Percentiles rank a stretch among this genome's conserved stretches.
Evolutionary conservation across 2,888 invertebrate genomes (phyloP).

Genomic region (Cosmia pyralina): DNA sequence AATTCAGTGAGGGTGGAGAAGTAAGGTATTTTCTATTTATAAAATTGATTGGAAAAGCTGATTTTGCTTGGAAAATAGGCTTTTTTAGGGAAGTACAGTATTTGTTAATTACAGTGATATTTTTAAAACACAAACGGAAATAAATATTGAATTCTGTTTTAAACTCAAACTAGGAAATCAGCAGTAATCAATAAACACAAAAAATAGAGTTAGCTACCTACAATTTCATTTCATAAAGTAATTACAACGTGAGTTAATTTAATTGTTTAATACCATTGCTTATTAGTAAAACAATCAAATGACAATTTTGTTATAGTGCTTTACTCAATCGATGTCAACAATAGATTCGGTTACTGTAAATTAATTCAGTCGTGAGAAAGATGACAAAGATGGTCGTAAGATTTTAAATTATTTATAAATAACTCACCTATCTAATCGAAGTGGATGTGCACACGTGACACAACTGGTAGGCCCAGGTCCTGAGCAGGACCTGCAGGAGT

Average conservation of each 20-base stretch:
- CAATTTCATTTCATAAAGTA: conserved; percentile 18
- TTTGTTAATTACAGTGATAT: neutral
- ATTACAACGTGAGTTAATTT: conserved; percentile 15
- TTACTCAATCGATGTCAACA: conserved; percentile 7
- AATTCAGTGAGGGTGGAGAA: neutral
- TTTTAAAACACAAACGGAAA: neutral
- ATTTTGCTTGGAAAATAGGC: no score
- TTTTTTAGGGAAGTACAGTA: no score
- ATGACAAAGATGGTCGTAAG: no score
- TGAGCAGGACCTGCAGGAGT: conserved; percentile 92
- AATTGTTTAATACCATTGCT: conserved; percentile 20
- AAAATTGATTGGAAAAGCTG: no score
- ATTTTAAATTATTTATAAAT: neutral
- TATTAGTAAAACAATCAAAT: conserved; percentile 25
- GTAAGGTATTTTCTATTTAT: neutral
- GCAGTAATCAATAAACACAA: neutral
- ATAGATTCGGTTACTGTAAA: neutral
- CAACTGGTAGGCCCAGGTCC: conserved; percentile 93
- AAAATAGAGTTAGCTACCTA: neutral
- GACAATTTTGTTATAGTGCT: conserved; percentile 5
- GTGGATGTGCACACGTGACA: conserved; percentile 92
- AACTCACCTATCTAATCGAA: conserved; percentile 91
- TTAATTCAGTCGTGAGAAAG: neutral
- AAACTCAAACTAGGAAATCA: neutral
- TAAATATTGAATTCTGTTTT: neutral